A percentile compares a stretch with the other conserved stretches of the same genome.
Evolutionary conservation across 2,888 invertebrate species (phyloP).

Genomic region (Agrochola macilenta): DNA sequence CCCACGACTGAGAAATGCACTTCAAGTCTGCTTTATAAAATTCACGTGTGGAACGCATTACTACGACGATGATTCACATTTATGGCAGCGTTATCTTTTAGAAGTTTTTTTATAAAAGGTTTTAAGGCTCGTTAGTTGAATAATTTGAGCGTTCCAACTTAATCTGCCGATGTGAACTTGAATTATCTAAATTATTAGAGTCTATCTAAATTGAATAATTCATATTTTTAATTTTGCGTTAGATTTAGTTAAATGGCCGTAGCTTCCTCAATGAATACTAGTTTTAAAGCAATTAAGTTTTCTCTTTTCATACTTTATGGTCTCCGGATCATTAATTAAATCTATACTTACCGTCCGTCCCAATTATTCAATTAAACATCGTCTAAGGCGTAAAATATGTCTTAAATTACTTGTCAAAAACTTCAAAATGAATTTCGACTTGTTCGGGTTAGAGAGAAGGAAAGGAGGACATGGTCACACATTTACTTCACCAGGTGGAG

Average conservation of each 20-base stretch:
- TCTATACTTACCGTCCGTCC: conserved; percentile 8
- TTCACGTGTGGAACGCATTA: conserved; percentile 80
- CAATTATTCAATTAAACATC: conserved; percentile 19
- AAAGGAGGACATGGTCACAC: not conserved
- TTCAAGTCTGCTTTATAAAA: conserved; percentile 83
- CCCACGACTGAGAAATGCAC: conserved; percentile 81
- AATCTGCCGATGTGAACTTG: conserved; percentile 39
- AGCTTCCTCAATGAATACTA: conserved; percentile 51
- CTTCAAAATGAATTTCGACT: conserved; percentile 14
- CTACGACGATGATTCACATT: conserved; percentile 70
- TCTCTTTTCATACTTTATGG: conserved; percentile 39
- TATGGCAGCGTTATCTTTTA: conserved; percentile 68
- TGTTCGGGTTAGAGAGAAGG: conserved; percentile 23
- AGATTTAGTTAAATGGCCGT: conserved; percentile 31
- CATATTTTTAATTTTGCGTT: conserved; percentile 31
- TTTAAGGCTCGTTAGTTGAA: conserved; percentile 57
- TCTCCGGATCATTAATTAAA: conserved; percentile 36
- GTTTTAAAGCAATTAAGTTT: conserved; percentile 30
- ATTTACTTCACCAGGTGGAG: conserved; percentile 4
- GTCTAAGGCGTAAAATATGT: conserved; percentile 32
- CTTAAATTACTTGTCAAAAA: conserved; percentile 42
- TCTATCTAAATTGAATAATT: conserved; percentile 21
- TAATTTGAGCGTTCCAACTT: conserved; percentile 39
- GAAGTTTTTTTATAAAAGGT: conserved; percentile 31
- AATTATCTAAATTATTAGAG: conserved; percentile 33